phyloP scores from a whole-genome alignment of 2,113 vertebrate genomes.

The Ciconia boyciana region DNA sequence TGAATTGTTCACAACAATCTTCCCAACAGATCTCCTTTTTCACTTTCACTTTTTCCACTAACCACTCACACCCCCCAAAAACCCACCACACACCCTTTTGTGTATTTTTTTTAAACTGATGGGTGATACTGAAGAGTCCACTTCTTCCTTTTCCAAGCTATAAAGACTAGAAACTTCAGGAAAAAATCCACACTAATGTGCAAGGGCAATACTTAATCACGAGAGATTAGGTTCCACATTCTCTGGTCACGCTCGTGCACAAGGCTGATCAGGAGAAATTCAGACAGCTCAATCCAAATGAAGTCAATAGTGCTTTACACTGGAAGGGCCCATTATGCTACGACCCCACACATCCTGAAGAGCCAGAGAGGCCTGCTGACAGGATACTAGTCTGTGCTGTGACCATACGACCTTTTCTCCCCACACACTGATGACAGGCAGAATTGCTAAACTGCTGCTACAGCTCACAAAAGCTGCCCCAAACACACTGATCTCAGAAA shows the following conservation, averaged over 20 bases:
- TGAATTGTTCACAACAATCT: not conserved
- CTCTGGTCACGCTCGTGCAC: not conserved
- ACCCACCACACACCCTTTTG: not conserved
- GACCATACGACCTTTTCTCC: not conserved
- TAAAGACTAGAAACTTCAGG: not conserved
- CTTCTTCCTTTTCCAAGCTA: not conserved
- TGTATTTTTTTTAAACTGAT: not conserved
- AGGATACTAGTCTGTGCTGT: not conserved
- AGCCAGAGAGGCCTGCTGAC: not conserved
- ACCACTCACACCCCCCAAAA: not conserved
- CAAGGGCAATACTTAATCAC: not conserved
- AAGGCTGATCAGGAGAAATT: not conserved
- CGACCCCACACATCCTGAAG: not conserved
- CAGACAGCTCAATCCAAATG: not conserved
- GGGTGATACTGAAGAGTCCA: not conserved
- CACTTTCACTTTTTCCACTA: not conserved
- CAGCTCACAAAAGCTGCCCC: not conserved
- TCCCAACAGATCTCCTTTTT: not conserved
- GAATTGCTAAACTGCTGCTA: not conserved
- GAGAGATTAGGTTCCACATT: not conserved
- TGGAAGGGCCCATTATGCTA: not conserved
- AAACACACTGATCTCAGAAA: not conserved
- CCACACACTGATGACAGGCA: not conserved
- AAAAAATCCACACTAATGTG: accelerated
- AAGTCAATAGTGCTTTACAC: not conserved